A percentile compares a stretch with the other conserved stretches of the same genome.
These are phyloP conservation scores for Aporophyla lueneburgensis DNA, from an alignment of 2,888 invertebrate genomes.

Conservation along the genomic window DNA sequence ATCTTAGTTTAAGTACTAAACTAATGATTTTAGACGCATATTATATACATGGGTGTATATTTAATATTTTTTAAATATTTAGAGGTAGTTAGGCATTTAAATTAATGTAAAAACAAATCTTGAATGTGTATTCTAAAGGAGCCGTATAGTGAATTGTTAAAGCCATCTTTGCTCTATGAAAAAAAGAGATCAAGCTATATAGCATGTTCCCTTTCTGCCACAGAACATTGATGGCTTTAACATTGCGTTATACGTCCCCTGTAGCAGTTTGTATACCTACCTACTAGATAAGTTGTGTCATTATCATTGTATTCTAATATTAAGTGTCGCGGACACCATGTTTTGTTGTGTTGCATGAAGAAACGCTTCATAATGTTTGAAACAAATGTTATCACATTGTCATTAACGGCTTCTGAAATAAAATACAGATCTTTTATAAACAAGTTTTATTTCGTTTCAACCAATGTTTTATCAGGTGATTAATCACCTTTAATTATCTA, in stretches of 20 bases:
- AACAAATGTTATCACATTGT: slow-evolving; percentile 53
- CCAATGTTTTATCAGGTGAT: not conserved
- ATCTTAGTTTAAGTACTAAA: not conserved
- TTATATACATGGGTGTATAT: slow-evolving; percentile 49
- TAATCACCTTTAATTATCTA: not conserved
- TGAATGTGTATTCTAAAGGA: slow-evolving; percentile 23
- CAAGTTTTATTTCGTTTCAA: slow-evolving; percentile 52
- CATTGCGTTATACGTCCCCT: slow-evolving; percentile 7
- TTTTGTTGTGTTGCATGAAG: slow-evolving; percentile 42
- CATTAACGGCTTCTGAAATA: slow-evolving; percentile 65
- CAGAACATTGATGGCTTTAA: not conserved
- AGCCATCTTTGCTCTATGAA: not conserved
- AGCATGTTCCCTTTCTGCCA: not conserved
- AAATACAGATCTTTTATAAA: slow-evolving; percentile 62
- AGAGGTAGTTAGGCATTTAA: slow-evolving; percentile 39
- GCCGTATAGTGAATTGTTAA: not conserved
- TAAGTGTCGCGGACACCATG: slow-evolving; percentile 37
- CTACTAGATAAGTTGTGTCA: slow-evolving; percentile 52
- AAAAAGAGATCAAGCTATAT: not conserved
- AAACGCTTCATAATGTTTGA: slow-evolving; percentile 50
- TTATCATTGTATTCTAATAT: slow-evolving; percentile 36
- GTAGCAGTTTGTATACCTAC: slow-evolving; percentile 45
- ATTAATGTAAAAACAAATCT: slow-evolving; percentile 32
- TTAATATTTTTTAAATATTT: slow-evolving; percentile 21
- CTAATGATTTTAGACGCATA: slow-evolving; percentile 14